Percentiles rank a stretch among this genome's conserved stretches.
These are phyloP conservation scores for Parus major DNA, from an alignment of 2,113 vertebrate species.

Conservation along the genomic window DNA sequence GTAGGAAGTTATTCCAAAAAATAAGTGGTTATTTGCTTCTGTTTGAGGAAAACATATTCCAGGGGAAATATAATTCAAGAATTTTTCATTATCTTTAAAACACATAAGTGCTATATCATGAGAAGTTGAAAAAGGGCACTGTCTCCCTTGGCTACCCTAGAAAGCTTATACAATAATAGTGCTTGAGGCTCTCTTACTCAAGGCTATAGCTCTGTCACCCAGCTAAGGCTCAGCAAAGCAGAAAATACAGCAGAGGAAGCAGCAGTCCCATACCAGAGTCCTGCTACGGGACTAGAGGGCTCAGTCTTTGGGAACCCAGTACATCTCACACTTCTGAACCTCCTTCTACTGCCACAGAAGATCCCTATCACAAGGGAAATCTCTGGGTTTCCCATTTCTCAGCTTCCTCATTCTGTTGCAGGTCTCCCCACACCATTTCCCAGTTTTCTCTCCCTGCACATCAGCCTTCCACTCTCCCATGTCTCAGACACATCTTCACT, in stretches of 20 bases:
- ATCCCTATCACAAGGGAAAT: background rate
- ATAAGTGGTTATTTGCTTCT: background rate
- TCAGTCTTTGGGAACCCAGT: background rate
- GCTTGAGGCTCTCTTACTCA: background rate
- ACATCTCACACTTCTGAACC: background rate
- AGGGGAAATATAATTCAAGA: background rate
- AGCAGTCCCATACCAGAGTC: background rate
- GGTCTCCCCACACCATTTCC: background rate
- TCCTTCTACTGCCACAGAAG: background rate
- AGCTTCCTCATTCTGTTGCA: background rate
- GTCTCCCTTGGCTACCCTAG: background rate
- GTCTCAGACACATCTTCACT: background rate
- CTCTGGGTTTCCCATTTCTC: background rate
- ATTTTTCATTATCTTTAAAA: slow-evolving; percentile 29
- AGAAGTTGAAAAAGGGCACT: background rate
- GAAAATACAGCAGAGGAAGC: background rate
- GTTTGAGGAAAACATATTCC: background rate
- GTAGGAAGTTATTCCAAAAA: background rate
- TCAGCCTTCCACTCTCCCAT: background rate
- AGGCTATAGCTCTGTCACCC: background rate
- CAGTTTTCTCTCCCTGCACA: background rate
- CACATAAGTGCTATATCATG: background rate
- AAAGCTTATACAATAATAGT: background rate
- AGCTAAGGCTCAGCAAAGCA: background rate
- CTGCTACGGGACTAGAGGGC: background rate